Evolutionary conservation across 2,888 invertebrate genomes (phyloP), one percentile per base, ranked within the genome.

Genomic region (Mythimna ferrago): DNA sequence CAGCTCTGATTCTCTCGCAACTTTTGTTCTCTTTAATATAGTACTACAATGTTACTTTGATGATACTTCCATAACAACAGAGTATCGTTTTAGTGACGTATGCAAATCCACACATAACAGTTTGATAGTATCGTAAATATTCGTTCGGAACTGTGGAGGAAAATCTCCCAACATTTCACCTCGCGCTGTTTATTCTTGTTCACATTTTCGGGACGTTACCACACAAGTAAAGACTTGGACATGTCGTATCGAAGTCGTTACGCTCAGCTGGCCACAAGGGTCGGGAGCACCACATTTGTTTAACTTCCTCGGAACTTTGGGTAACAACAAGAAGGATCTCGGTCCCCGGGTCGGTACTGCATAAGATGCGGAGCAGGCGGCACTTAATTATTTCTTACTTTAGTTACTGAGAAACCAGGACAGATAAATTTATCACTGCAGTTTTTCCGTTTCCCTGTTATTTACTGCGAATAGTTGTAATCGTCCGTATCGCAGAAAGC

Each of bases 401-500:
- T 87, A 81, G 83, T 81, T 83, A 68, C 71, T 63, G 56, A 14
- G 53, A 53, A 62, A 35, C 66, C 19, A 65, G 76, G 80, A 74
- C 73, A 79, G 77, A 84, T 65, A 53, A 70, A 84, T 86, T 86
- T 83, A 87, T 86, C 38, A 76, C 80, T 81, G 73, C 80, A 83
- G 79, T 89, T 85, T 85, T 83, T 81, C 80, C 66, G 71, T 78
- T 81, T 76, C 57, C 26, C 63, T 60, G 71, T 78, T 71, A 80
- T 80, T 83, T 81, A 80, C 62, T 73, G 70, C 21, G 71, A 75
- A 73, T 67, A 72, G 58, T 68, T 71, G 62, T 51, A 75, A 68
- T 74, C 69, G 44, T 66, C 66, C 64, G 65, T 64, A 65, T 48
- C 44, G 69, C 26, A 57, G 56, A 14, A 66, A 70, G 26, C 62